Percentiles rank a stretch among this genome's conserved stretches.
Conservation (phyloP, 1,140 invertebrate genomes). For the Lordiphosa mommai region DNA sequence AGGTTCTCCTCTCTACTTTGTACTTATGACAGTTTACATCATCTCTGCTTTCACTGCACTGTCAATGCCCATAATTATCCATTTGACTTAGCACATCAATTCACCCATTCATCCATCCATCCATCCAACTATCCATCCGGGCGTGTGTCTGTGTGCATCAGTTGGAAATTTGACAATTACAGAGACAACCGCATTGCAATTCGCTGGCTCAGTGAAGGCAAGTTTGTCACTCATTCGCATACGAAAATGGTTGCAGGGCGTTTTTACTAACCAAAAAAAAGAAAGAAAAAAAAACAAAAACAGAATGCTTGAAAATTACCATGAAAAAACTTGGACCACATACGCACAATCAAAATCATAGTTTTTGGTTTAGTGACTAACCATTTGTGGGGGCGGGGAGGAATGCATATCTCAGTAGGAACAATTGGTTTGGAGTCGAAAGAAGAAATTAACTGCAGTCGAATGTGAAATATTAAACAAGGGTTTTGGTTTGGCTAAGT, state of each 20-base stretch:
- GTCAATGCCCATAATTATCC: conserved; percentile 36
- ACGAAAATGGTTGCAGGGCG: conserved; percentile 19
- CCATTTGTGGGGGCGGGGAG: no score
- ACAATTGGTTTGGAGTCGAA: no score
- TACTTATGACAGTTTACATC: no score
- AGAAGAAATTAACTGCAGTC: no score
- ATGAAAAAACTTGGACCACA: conserved; percentile 34
- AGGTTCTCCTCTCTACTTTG: no score
- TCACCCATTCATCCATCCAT: neutral
- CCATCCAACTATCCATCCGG: neutral
- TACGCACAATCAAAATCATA: neutral
- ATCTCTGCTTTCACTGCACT: neutral
- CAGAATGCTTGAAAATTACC: conserved; percentile 41
- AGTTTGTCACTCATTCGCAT: conserved; percentile 22
- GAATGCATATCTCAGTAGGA: no score
- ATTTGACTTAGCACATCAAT: conserved; percentile 13
- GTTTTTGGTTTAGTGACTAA: neutral
- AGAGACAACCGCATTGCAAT: conserved; percentile 44
- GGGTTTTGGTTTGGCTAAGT: no score
- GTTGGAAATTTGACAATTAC: conserved; percentile 54
- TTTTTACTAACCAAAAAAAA: conserved; percentile 5
- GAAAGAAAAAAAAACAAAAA: conserved; percentile 8
- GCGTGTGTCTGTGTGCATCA: conserved; percentile 10
- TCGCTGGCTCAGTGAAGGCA: neutral
- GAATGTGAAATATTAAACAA: no score